These are phyloP conservation scores for Scomber scombrus DNA, from an alignment of 2,113 vertebrate genomes.

Conservation along the genomic window DNA sequence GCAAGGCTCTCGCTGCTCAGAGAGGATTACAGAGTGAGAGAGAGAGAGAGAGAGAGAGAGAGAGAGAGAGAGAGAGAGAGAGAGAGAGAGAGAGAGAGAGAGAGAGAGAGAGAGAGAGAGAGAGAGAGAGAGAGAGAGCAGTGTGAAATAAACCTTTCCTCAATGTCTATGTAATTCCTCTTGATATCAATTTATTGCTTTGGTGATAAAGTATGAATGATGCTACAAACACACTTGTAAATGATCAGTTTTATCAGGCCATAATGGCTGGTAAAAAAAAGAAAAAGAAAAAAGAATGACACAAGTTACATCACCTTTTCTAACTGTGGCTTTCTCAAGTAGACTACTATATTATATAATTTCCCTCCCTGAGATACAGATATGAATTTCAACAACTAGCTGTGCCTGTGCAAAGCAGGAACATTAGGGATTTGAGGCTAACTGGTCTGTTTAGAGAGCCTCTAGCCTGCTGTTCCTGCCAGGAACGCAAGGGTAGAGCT, in stretches of 20 bases:
- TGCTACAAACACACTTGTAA: slow-evolving; percentile 2
- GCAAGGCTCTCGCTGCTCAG: not conserved
- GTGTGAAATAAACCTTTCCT: slow-evolving; percentile 5
- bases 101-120: no score
- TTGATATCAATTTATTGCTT: not conserved
- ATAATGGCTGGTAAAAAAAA: not conserved
- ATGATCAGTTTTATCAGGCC: not conserved
- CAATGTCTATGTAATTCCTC: not conserved
- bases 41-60: no score
- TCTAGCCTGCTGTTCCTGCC: slow-evolving; percentile 42
- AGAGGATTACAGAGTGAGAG: not conserved
- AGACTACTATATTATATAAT: not conserved
- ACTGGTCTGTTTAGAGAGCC: slow-evolving; percentile 5
- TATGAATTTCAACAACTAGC: not conserved
- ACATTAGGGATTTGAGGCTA: slow-evolving; percentile 10
- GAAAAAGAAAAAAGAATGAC: no score
- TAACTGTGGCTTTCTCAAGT: not conserved
- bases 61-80: not conserved
- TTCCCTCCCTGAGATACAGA: not conserved
- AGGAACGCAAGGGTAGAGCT: slow-evolving; percentile 33
- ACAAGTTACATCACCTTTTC: not conserved
- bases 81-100: not conserved
- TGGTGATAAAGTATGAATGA: not conserved
- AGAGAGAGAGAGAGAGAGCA: not conserved
- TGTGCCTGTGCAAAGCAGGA: slow-evolving; percentile 1